phyloP scores from a whole-genome alignment of 2,888 invertebrate genomes.

The Subacronicta megacephala region DNA sequence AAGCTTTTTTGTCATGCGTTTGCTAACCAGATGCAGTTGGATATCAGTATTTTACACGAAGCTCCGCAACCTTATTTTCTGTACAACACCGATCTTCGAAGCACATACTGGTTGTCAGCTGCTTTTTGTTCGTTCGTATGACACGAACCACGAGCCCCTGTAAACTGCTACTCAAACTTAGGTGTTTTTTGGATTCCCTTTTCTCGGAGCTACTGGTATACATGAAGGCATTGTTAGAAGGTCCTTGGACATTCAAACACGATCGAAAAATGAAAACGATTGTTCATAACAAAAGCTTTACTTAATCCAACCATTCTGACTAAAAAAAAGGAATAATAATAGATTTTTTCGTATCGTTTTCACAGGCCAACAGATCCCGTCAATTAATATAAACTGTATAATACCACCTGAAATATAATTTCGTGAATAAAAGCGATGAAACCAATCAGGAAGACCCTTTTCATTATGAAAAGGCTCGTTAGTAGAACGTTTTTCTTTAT shows the following conservation, averaged over 20 bases:
- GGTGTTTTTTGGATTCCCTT: no score
- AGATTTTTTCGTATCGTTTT: conserved; percentile 37
- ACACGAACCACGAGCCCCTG: no score
- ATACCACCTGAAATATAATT: conserved; percentile 28
- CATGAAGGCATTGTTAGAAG: conserved; percentile 12
- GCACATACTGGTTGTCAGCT: no score
- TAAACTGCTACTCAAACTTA: no score
- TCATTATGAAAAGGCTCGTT: conserved; percentile 12
- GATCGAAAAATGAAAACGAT: conserved; percentile 29
- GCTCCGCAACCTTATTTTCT: no score
- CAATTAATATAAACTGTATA: conserved; percentile 18
- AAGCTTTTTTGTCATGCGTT: no score
- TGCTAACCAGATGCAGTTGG: no score
- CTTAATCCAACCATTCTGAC: conserved; percentile 24
- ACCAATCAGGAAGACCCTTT: conserved; percentile 21
- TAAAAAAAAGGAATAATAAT: conserved; percentile 29
- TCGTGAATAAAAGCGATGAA: conserved; percentile 28
- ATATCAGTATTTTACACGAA: no score
- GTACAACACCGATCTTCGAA: no score
- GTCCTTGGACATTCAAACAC: conserved; percentile 14
- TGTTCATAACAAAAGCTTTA: conserved; percentile 33
- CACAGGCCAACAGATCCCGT: conserved; percentile 23
- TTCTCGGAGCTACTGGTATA: background rate
- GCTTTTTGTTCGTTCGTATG: no score
- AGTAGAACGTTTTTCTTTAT: conserved; percentile 6